Evolutionary conservation across 2,113 vertebrate species (phyloP), one percentile per base, ranked within the genome.

Genomic region (Ophthalmolycus amberensis): DNA sequence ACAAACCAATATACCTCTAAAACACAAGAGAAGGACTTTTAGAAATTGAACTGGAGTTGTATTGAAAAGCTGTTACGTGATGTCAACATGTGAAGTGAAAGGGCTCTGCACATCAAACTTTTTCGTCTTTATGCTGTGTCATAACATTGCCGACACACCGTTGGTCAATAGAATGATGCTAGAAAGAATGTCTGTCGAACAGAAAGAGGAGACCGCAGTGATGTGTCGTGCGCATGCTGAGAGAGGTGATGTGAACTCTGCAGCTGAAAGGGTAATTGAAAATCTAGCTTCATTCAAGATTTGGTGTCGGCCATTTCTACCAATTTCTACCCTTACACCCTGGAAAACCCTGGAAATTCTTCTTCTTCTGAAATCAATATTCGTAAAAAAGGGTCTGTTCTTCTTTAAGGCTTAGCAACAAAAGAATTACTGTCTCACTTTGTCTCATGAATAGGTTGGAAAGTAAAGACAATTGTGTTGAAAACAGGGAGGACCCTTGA

Each of bases 111-210:
- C 32, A 32, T 32, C 32, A 32, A 32, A 32, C 32, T 32, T 32
- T 32, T 32, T 73, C 76, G 70, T 70, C 25, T 46, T 76, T 56
- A 68, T 58, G 20, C 76, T 32, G 32, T 60, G 32, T 4, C 32
- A 32, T 32, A 32, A 32, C 3, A 32, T 32, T 32, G 32, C 32
- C 32, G 64, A 79, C 54, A 44, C 50, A 58, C 12, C 1, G 52
- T 40, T 66, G 59, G 79, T 59, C 59, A 59, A 67, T 42, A 64
- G 71, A 76, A 22, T 58, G 25, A 85, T 59, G 32, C 32, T 32
- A 32, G 3, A 32, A 32, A 32, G 32, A 32, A 32, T 32, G 6
- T 71, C 14, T 48, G 42, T 44, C 37, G 32, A 25, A 62, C 25
- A 0, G 10, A 71, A 60, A 60, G 11, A 64, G 22, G 25, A 54